These are phyloP conservation scores for Spilogale gracilis DNA, from an alignment of 2,113 vertebrate genomes.

Conservation along the genomic window DNA sequence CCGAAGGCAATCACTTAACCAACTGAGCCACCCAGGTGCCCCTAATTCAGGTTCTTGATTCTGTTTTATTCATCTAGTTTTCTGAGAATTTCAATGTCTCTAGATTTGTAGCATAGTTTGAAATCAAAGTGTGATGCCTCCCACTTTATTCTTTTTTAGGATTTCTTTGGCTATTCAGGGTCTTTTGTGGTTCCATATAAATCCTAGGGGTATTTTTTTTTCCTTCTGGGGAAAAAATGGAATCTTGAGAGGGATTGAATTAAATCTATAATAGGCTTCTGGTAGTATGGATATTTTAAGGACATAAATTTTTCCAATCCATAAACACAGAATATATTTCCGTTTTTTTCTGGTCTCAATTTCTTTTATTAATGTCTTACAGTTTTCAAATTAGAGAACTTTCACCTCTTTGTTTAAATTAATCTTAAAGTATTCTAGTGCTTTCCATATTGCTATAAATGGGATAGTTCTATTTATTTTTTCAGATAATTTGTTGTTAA, in stretches of 20 bases:
- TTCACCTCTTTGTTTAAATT: not conserved
- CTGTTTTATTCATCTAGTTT: not conserved
- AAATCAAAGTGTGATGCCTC: not conserved
- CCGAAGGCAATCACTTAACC: too few species aligned
- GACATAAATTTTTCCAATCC: not conserved
- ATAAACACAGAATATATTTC: not conserved
- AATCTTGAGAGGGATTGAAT: not conserved
- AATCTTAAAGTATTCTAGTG: not conserved
- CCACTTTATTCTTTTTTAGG: not conserved
- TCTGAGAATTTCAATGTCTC: not conserved
- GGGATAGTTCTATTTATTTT: not conserved
- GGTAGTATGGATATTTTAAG: not conserved
- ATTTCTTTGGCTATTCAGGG: not conserved
- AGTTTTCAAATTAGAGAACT: not conserved
- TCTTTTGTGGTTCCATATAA: not conserved
- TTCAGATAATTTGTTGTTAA: not conserved
- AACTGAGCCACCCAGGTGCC: too few species aligned
- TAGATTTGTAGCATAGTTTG: not conserved
- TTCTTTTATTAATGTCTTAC: not conserved
- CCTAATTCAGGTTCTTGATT: not conserved
- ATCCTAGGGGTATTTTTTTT: not conserved
- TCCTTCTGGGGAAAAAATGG: not conserved
- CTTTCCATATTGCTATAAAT: not conserved
- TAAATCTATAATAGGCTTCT: not conserved
- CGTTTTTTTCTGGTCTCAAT: not conserved